These are phyloP conservation scores for Drosophila littoralis DNA, from an alignment of 1,140 invertebrate genomes.

Conservation along the genomic window DNA sequence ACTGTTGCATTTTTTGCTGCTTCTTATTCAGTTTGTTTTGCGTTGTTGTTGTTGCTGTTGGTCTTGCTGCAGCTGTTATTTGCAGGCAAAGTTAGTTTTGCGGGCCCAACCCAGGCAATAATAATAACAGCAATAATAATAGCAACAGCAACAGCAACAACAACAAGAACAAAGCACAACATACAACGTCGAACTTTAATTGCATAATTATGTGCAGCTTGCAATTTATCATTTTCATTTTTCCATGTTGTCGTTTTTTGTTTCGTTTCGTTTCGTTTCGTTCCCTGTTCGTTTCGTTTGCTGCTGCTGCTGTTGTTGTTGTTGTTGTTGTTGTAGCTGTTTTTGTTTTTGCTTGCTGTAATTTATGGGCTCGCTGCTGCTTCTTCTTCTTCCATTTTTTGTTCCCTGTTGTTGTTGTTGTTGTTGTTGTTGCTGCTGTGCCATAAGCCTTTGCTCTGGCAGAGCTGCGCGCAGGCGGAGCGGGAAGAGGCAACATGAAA, in stretches of 20 bases:
- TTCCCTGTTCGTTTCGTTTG: slow-evolving; percentile 27
- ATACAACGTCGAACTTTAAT: slow-evolving; percentile 83
- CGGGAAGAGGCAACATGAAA: slow-evolving; percentile 30
- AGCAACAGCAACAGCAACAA: slow-evolving; percentile 26
- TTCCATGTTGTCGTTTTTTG: slow-evolving; percentile 70
- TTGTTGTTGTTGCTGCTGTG: neutral
- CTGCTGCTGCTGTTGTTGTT: slow-evolving; percentile 34
- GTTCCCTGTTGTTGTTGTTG: slow-evolving; percentile 20
- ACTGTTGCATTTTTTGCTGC: slow-evolving; percentile 47
- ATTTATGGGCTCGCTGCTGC: slow-evolving; percentile 60
- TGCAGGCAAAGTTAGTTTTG: slow-evolving; percentile 53
- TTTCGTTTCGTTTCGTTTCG: slow-evolving; percentile 34
- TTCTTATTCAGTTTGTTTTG: slow-evolving; percentile 12
- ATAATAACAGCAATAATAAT: slow-evolving; percentile 69
- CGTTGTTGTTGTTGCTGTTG: slow-evolving; percentile 9
- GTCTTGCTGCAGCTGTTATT: slow-evolving; percentile 30
- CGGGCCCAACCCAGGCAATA: slow-evolving; percentile 65
- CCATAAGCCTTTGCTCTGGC: slow-evolving; percentile 10
- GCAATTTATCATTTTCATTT: slow-evolving; percentile 85
- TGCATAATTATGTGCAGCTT: slow-evolving; percentile 84
- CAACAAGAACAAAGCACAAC: slow-evolving; percentile 47
- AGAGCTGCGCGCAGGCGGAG: neutral
- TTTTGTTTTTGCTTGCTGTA: slow-evolving; percentile 56
- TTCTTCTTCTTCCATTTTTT: slow-evolving; percentile 22
- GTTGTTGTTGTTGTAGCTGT: slow-evolving; percentile 22